These are phyloP conservation scores for Danio tinwini DNA, from an alignment of 2,797 vertebrate genomes.

Conservation along the genomic window DNA sequence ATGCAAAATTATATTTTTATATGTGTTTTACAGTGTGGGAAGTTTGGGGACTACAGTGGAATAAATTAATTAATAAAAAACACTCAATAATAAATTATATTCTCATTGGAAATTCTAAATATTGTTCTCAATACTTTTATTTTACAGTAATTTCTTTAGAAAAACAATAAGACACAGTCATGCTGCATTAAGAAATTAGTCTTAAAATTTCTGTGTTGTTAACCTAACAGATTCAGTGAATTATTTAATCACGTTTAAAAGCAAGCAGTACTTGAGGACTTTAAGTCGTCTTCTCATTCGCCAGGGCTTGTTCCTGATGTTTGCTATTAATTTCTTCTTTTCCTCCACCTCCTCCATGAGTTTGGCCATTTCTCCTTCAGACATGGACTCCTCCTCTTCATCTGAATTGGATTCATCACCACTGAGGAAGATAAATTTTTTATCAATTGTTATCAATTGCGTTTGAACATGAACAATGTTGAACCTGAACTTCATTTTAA, in stretches of 20 bases:
- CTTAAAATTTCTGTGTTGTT: not conserved
- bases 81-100: too few species aligned
- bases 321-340: constrained; percentile 93
- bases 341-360: constrained; percentile 96
- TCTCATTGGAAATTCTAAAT: not conserved
- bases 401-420: constrained; percentile 69
- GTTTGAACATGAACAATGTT: too few species aligned
- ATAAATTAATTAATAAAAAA: too few species aligned
- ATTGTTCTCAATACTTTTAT: not conserved
- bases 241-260: constrained; percentile 7
- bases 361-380: constrained; percentile 86
- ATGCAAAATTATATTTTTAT: too few species aligned
- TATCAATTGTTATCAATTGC: too few species aligned
- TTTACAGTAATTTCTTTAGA: not conserved
- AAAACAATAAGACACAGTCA: not conserved
- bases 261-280: constrained; percentile 81
- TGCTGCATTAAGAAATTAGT: not conserved
- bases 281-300: constrained; percentile 89
- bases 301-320: constrained; percentile 94
- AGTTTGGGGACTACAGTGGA: too few species aligned
- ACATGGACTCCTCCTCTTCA: constrained; percentile 85
- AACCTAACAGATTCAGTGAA: not conserved
- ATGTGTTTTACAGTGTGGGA: too few species aligned
- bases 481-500: too few species aligned
- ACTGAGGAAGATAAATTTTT: constrained; percentile 18